phyloP scores from a whole-genome alignment of 1,140 invertebrate species.

The Phymorhynchus buccinoides region DNA sequence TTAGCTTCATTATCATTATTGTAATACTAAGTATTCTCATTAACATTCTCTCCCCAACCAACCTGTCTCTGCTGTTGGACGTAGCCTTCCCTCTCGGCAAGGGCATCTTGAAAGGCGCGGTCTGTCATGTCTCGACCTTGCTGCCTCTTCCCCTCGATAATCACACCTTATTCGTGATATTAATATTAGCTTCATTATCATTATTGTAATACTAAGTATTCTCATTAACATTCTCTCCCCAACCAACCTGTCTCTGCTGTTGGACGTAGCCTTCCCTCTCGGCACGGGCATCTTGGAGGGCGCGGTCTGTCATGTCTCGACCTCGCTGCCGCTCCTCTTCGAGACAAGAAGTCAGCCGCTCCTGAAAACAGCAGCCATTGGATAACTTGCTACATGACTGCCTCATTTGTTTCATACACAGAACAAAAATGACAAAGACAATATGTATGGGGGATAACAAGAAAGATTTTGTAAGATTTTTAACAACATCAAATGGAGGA shows the following conservation, averaged over 20 bases:
- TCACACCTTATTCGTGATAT: too few species aligned
- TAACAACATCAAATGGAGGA: background rate
- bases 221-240: background rate
- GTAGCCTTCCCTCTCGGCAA: constrained; percentile 48
- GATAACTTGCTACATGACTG: background rate
- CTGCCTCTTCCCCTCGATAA: constrained; percentile 51
- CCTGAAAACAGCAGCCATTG: constrained; percentile 36
- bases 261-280: constrained; percentile 50
- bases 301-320: constrained; percentile 42
- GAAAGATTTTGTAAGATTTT: background rate
- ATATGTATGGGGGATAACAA: background rate
- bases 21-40: too few species aligned
- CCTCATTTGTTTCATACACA: background rate
- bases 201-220: too few species aligned
- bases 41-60: background rate
- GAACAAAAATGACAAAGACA: background rate
- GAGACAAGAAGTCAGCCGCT: constrained; percentile 34
- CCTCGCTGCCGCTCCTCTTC: constrained; percentile 50
- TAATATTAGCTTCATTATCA: too few species aligned
- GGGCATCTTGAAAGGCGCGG: constrained; percentile 39
- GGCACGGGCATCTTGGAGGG: constrained; percentile 39
- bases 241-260: constrained; percentile 58
- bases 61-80: constrained; percentile 60
- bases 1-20: constrained; percentile 39
- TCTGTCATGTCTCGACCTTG: constrained; percentile 40